Evolutionary conservation across 2,797 vertebrate species (phyloP), one percentile per base, ranked within the genome.

Genomic region (Macrochelys suwanniensis): DNA sequence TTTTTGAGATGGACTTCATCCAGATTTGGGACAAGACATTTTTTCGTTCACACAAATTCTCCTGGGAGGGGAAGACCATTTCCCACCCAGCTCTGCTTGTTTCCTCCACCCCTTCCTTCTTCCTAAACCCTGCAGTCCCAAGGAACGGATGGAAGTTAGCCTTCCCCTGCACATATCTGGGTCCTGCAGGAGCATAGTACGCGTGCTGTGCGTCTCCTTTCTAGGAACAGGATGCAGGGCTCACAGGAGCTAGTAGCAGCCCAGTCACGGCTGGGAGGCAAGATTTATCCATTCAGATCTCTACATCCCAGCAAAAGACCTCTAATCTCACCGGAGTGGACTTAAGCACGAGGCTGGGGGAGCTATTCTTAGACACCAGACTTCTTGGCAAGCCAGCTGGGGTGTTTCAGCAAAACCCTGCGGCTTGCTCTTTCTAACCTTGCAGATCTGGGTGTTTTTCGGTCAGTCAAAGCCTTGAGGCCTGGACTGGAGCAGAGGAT

Each of bases 51-150:
- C 2, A 8, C 16, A n/a, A 61, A n/a, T 17, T 65, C 15, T 65
- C 33, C 12, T 42, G n/a, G 68, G 37, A 25, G 5, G 68, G 3
- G 37, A 11, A 47, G 25, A 47, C 61, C 80, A 33, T 7, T 47
- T 78, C 80, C 81, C 81, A 85, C 88, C 86, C 84, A 28, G 3
- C 59, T 59, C 85, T 71, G 81, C 90, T 87, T 80, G 82, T 80
- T 71, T 90, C 86, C 88, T 42, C 85, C 47, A 28, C 31, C 90
- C 31, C 86, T 87, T 85, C 85, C 61, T 81, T 90, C 84, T 86
- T 45, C 84, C 47, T 68, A 68, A 17, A 25, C 31, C 91, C 37
- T 0, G 42, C 76, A 68, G 54, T 82, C 93, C 68, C 78, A 25
- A 71, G 76, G 82, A 93, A 65, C 0, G 59, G 76, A 5, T 9